Conservation (phyloP, 2,797 vertebrate species). For the Phataginus tetradactyla region DNA sequence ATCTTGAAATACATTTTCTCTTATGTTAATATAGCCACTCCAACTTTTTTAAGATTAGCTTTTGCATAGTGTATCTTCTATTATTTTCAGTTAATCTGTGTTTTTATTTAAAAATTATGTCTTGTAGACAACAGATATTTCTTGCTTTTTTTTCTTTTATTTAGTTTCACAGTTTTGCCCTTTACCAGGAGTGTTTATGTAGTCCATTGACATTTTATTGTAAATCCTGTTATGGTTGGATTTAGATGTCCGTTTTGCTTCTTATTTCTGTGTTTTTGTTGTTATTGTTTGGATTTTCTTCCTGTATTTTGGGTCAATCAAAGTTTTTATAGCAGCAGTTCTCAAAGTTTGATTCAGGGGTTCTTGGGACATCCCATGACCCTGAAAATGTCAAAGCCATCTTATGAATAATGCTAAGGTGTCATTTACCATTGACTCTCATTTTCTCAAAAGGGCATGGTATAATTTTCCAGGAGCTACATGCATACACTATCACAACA, state of each 20-base stretch:
- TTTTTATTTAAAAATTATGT: slow-evolving; percentile 12
- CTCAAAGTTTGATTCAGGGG: neutral
- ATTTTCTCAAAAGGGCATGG: neutral
- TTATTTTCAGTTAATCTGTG: neutral
- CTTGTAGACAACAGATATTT: neutral
- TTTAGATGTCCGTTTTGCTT: neutral
- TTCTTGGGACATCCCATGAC: neutral
- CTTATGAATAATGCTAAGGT: neutral
- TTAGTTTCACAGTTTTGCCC: slow-evolving; percentile 10
- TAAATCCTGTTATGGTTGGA: slow-evolving; percentile 10
- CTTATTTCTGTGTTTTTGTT: neutral
- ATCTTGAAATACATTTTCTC: slow-evolving; percentile 12
- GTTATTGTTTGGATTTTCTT: neutral
- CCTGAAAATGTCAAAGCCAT: neutral
- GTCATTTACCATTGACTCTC: neutral
- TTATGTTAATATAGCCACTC: neutral
- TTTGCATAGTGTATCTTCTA: slow-evolving; percentile 4
- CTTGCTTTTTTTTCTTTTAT: neutral
- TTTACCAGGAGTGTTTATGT: neutral
- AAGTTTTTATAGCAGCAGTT: neutral
- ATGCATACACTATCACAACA: neutral
- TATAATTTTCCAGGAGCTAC: neutral
- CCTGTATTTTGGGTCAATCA: neutral
- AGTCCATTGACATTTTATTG: neutral
- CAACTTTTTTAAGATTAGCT: neutral